Evolutionary conservation across 2,113 vertebrate species (phyloP), one percentile per base, ranked within the genome.

Genomic region (Brachyhypopomus occidentalis): DNA sequence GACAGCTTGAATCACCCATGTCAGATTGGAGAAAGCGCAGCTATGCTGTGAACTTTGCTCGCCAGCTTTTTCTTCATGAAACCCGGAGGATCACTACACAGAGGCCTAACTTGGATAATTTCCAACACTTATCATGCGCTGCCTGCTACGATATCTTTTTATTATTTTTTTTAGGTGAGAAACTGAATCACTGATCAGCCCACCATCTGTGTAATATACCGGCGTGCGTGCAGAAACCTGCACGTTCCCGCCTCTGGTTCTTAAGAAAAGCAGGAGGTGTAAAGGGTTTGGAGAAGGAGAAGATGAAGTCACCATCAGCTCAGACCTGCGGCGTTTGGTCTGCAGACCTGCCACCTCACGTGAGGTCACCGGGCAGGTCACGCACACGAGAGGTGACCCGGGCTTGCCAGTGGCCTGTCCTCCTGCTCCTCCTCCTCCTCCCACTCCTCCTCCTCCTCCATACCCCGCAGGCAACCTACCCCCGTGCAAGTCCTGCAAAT

Each of bases 361-460:
- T 3, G 6, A 6, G 3, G 36, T 6, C 3, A 6, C 36, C 41
- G 5, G 41, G 41, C 84, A 86, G 73, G 77, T 85, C 72, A 80
- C 45, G 38, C 77, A 20, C 60, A 69, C 66, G 71, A 69, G 74
- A 81, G 62, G 84, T 55, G 60, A 41, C 83, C 83, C 71, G 60
- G 38, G 30, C 45, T 7, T 19, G 36, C 62, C 59, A 36, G 62
- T 30, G 30, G 1, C 30, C 30, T 2, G 30, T 30, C 30, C 30
- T 2, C 30, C 30, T 30, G 2, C 30, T 30, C 30, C 30, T 30
- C 30, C 30, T 30, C 30, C 30, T 30, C 30, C 3, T 30, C 2
- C 30, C 30, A 23, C 71, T 20, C 67, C 64, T 34, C 22, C 38
- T 30, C 36, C 22, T 55, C 36, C 48, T 45, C 60, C 41, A 7